phyloP scores from a whole-genome alignment of 2,888 invertebrate species.

The Pollenia labialis region DNA sequence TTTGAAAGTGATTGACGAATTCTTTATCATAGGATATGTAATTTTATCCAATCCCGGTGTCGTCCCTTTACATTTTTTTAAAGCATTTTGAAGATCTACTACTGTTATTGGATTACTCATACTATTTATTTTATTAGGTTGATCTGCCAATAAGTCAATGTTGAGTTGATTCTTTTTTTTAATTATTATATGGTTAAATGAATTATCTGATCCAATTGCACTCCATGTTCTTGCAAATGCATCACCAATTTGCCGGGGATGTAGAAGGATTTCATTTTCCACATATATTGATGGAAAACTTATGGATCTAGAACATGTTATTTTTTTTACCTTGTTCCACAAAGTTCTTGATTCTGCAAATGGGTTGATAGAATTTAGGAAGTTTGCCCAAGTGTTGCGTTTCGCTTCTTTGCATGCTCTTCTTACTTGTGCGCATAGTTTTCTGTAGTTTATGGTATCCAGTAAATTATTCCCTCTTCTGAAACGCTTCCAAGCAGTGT shows the following conservation, averaged over 20 bases:
- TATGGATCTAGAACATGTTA: no score
- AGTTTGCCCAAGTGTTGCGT: neutral
- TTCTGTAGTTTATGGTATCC: neutral
- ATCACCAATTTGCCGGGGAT: slow-evolving; percentile 2
- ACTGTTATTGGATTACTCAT: neutral
- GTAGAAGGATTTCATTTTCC: neutral
- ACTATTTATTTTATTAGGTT: neutral
- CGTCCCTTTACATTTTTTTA: slow-evolving; percentile 33
- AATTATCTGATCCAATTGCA: neutral
- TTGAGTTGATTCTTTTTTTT: neutral
- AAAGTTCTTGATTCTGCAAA: neutral
- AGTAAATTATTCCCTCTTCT: no score
- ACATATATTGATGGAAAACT: neutral
- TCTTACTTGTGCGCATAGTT: neutral
- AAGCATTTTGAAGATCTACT: neutral
- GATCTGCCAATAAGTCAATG: neutral
- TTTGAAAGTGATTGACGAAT: no score
- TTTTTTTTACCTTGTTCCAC: no score
- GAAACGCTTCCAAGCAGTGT: neutral
- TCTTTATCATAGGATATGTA: slow-evolving; percentile 23
- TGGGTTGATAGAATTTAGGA: neutral
- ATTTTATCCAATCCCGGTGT: slow-evolving; percentile 23
- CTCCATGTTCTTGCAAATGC: slow-evolving; percentile 16
- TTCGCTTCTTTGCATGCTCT: slow-evolving; percentile 14
- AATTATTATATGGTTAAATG: neutral